phyloP scores from a whole-genome alignment of 2,113 vertebrate genomes.

The Zapornia atra region DNA sequence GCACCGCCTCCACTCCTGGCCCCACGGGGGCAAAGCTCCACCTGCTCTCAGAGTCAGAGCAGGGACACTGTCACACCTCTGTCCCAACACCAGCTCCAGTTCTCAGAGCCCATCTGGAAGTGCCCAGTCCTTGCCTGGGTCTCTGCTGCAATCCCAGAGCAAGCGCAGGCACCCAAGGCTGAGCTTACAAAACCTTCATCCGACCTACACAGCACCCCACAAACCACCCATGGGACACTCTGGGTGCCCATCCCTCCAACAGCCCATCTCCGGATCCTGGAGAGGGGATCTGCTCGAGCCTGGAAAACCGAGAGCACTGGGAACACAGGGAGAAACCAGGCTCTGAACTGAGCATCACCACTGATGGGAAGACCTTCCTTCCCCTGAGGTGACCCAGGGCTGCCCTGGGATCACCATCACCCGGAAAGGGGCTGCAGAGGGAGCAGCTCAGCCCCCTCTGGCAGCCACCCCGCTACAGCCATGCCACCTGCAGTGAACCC shows the following conservation, averaged over 20 bases:
- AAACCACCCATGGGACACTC: not conserved
- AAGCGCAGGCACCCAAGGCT: fast-evolving
- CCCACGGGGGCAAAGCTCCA: not conserved
- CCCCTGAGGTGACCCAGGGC: not conserved
- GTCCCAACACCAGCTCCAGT: not conserved
- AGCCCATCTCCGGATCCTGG: no score
- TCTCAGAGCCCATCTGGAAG: fast-evolving
- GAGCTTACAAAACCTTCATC: not conserved
- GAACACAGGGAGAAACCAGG: not conserved
- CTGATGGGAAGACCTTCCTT: not conserved
- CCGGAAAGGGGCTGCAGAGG: not conserved
- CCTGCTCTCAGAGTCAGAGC: not conserved
- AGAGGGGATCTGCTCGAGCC: not conserved
- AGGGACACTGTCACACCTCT: not conserved
- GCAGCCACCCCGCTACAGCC: not conserved
- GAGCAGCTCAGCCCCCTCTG: not conserved
- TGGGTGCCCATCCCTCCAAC: not conserved
- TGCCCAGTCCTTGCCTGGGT: fast-evolving
- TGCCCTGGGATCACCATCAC: not conserved
- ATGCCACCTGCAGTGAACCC: fast-evolving
- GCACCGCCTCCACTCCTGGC: not conserved
- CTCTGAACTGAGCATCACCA: not conserved
- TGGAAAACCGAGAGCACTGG: not conserved
- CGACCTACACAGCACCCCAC: not conserved
- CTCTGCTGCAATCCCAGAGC: not conserved